Percentiles rank a stretch among this genome's conserved stretches.
Evolutionary conservation across 2,797 vertebrate genomes (phyloP).

Genomic region (Aphelocoma californica): DNA sequence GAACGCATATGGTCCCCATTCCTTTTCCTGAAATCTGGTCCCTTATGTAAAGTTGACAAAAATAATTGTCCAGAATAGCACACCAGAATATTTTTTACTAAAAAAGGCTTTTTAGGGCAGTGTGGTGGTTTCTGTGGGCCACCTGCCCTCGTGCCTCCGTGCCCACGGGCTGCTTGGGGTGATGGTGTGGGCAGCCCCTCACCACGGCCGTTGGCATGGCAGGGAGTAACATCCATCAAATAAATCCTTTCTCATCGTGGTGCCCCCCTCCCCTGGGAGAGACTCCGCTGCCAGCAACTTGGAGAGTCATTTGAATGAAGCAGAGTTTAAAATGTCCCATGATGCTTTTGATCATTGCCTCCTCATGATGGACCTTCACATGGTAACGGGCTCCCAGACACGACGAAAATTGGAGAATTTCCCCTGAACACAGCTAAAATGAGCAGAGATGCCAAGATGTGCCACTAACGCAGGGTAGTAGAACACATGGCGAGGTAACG

Average conservation of each 20-base stretch:
- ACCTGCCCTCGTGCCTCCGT: rapidly evolving
- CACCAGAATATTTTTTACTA: not conserved
- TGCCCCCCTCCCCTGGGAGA: not conserved
- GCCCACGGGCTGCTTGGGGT: rapidly evolving
- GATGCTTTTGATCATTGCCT: not conserved
- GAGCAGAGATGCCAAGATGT: constrained; percentile 53
- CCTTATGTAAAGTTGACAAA: not conserved
- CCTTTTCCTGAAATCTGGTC: not conserved
- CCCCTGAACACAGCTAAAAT: constrained; percentile 21
- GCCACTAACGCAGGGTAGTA: constrained; percentile 40
- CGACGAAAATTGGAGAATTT: not conserved
- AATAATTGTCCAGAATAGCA: not conserved
- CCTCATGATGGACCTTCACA: not conserved
- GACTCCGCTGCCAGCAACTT: not conserved
- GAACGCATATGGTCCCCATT: not conserved
- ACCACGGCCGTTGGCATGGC: not conserved
- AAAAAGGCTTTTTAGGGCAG: not conserved
- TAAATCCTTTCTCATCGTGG: not conserved
- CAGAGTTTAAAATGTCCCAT: not conserved
- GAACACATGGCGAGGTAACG: constrained; percentile 40
- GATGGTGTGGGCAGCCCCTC: not conserved
- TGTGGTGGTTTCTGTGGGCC: rapidly evolving
- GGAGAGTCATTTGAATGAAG: not conserved
- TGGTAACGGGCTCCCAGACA: constrained; percentile 7
- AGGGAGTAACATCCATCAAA: not conserved